Evolutionary conservation across 2,888 invertebrate species (phyloP).

Genomic region (Pemphredon lugubris): DNA sequence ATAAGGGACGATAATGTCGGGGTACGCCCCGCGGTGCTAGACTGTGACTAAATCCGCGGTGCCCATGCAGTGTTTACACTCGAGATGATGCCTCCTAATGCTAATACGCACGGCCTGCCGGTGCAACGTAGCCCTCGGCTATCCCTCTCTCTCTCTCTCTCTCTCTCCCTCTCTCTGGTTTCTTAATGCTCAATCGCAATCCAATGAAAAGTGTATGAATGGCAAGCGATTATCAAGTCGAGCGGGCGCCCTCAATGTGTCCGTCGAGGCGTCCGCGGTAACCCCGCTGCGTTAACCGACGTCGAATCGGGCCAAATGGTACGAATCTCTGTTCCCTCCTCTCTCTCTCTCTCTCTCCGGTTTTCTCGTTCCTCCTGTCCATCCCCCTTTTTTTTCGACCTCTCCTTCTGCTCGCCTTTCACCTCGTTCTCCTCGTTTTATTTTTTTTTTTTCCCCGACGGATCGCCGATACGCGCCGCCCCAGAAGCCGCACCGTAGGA

Average conservation of each 20-base stretch:
- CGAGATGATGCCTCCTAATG: conserved; percentile 81
- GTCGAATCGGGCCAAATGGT: conserved; percentile 75
- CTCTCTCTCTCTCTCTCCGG: conserved; percentile 20
- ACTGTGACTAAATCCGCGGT: conserved; percentile 80
- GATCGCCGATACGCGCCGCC: conserved; percentile 6
- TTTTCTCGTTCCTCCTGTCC: neutral
- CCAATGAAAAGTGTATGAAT: conserved; percentile 81
- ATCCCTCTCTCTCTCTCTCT: conserved; percentile 20
- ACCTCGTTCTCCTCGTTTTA: conserved; percentile 23
- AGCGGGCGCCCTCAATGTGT: conserved; percentile 81
- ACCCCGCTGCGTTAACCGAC: conserved; percentile 80
- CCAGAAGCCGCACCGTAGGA: conserved; percentile 12
- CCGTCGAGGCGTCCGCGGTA: conserved; percentile 80
- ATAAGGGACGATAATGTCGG: conserved; percentile 52
- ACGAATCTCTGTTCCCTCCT: conserved; percentile 70
- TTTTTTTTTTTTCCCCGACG: too few species aligned
- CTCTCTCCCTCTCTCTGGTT: conserved; percentile 55
- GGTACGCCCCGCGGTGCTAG: conserved; percentile 76
- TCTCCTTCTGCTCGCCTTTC: conserved; percentile 28
- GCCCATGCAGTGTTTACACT: conserved; percentile 81
- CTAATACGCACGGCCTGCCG: conserved; percentile 77
- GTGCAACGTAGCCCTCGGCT: conserved; percentile 65
- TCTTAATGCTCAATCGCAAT: conserved; percentile 81
- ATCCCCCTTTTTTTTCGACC: conserved; percentile 7
- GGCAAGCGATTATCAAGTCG: conserved; percentile 81